Conservation (phyloP, 2,888 invertebrate species). For the Lithophane ornitopus region DNA sequence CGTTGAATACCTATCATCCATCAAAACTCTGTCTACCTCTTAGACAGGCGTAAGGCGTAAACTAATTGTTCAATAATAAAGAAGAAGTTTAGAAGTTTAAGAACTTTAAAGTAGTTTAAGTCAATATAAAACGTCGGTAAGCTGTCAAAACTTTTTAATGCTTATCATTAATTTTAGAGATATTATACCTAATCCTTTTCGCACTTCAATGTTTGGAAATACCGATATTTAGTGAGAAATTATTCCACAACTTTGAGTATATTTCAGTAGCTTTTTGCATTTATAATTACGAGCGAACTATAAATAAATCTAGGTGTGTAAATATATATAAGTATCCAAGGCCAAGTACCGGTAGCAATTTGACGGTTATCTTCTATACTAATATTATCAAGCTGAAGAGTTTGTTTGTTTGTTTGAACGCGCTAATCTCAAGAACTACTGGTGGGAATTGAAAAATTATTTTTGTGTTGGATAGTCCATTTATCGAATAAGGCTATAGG, state of each 20-base stretch:
- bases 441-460: too few species aligned
- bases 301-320: constrained; percentile 4
- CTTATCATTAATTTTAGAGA: constrained; percentile 2
- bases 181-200: background rate
- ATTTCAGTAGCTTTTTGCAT: constrained; percentile 12
- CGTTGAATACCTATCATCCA: too few species aligned
- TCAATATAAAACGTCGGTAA: constrained; percentile 1
- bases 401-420: too few species aligned
- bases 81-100: background rate
- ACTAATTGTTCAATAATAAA: constrained; percentile 7
- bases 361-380: background rate
- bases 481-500: too few species aligned
- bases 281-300: constrained; percentile 11
- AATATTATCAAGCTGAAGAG: too few species aligned
- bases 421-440: too few species aligned
- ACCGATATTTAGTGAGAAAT: constrained; percentile 1
- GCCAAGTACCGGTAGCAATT: constrained; percentile 3
- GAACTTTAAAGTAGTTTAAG: constrained; percentile 5
- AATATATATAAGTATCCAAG: constrained; percentile 3
- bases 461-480: too few species aligned
- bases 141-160: constrained; percentile 28
- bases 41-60: too few species aligned
- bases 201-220: background rate
- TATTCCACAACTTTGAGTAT: background rate
- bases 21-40: too few species aligned